Conservation (phyloP, 1,140 invertebrate genomes). For the Leptinotarsa undecemlineata region DNA sequence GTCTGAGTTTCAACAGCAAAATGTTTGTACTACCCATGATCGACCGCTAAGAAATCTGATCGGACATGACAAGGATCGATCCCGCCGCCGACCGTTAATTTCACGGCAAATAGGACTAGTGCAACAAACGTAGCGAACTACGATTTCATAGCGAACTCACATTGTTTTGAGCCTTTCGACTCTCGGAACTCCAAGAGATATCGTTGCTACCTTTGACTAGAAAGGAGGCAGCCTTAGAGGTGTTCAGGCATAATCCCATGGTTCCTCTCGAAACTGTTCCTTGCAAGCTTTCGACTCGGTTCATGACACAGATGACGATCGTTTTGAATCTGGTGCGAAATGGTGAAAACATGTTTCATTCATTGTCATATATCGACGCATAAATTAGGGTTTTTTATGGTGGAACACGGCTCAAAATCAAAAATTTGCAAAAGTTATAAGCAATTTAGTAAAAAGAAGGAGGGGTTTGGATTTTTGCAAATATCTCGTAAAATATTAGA, state of each 20-base stretch:
- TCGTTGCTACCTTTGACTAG: constrained; percentile 9
- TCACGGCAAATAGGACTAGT: background rate
- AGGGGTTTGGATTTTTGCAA: too few relatives aligned
- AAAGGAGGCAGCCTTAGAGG: background rate
- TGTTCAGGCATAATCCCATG: background rate
- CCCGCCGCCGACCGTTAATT: background rate
- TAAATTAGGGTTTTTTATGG: too few relatives aligned
- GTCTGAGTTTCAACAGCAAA: background rate
- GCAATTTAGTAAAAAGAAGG: too few relatives aligned
- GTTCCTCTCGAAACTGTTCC: too few relatives aligned
- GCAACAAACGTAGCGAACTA: background rate
- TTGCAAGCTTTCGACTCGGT: too few relatives aligned
- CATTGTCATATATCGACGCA: too few relatives aligned
- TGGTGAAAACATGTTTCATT: too few relatives aligned
- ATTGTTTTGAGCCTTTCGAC: background rate
- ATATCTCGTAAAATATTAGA: too few relatives aligned
- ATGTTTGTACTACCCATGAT: background rate
- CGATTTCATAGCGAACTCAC: background rate
- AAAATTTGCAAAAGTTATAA: too few relatives aligned
- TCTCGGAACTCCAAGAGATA: background rate
- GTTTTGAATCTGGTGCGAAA: too few relatives aligned
- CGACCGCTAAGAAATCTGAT: background rate
- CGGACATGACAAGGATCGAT: background rate
- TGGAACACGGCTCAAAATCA: too few relatives aligned
- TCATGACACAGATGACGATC: too few relatives aligned